Percentiles rank a stretch among this genome's conserved stretches.
Conservation (phyloP, 2,888 invertebrate species). For the Campopleginae sp. region DNA sequence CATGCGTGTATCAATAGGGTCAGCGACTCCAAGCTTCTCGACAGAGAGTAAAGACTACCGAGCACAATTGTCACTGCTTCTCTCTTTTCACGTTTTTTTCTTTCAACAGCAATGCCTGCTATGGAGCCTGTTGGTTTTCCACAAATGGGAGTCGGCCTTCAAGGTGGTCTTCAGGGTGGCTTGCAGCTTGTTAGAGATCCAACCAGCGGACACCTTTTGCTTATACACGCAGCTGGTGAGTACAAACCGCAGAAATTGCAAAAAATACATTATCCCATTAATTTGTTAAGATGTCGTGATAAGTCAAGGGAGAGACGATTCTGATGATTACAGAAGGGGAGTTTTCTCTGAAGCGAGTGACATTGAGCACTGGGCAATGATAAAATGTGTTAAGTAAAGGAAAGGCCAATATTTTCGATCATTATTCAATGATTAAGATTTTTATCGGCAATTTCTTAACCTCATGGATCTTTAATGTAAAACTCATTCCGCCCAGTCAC, state of each 20-base stretch:
- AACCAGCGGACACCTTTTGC: constrained; percentile 92
- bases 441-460: no score
- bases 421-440: background rate
- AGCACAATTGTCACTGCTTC: background rate
- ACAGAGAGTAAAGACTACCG: background rate
- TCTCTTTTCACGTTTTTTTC: constrained; percentile 58
- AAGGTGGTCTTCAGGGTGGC: constrained; percentile 75
- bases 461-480: no score
- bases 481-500: no score
- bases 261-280: background rate
- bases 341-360: background rate
- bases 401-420: background rate
- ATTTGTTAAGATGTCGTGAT: background rate
- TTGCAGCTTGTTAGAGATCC: constrained; percentile 93
- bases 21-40: background rate
- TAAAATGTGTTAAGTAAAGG: background rate
- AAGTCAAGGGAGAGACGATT: background rate
- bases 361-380: background rate
- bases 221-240: constrained; percentile 90
- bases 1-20: no score
- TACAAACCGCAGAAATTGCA: background rate
- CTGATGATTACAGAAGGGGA: background rate
- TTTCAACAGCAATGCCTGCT: constrained; percentile 85
- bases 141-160: constrained; percentile 80
- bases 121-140: constrained; percentile 90